These are phyloP conservation scores for Nomada hirtipes DNA, from an alignment of 2,888 invertebrate species.

Conservation along the genomic window DNA sequence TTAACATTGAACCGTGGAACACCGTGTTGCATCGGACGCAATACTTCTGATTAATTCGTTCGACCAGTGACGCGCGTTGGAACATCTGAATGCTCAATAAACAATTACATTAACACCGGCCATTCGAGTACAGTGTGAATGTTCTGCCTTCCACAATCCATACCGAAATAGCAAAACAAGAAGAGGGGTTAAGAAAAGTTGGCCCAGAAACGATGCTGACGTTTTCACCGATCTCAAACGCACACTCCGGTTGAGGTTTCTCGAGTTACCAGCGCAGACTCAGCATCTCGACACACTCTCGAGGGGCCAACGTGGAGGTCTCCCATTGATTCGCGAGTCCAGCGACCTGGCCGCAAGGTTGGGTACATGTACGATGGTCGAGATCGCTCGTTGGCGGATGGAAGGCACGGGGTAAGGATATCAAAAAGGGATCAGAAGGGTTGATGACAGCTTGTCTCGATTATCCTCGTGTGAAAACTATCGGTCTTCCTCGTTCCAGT, in stretches of 20 bases:
- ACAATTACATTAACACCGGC: too few species aligned
- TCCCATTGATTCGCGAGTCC: constrained; percentile 51
- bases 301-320: constrained; percentile 43
- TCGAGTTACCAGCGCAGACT: constrained; percentile 33
- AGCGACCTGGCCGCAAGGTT: constrained; percentile 59
- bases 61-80: too few species aligned
- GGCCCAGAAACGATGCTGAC: neutral
- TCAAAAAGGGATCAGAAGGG: constrained; percentile 67
- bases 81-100: too few species aligned
- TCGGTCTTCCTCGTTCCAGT: constrained; percentile 91
- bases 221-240: neutral
- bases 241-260: neutral
- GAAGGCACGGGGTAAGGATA: constrained; percentile 83
- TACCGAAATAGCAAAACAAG: too few species aligned
- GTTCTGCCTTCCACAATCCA: too few species aligned
- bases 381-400: constrained; percentile 78
- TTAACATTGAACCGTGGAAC: too few species aligned
- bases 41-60: too few species aligned
- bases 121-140: too few species aligned
- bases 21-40: too few species aligned
- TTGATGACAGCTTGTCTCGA: constrained; percentile 53
- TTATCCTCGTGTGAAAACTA: constrained; percentile 68
- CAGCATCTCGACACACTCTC: constrained; percentile 11
- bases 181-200: neutral
- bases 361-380: constrained; percentile 69